These are phyloP conservation scores for Galagoides demidoff DNA, from an alignment of 2,797 vertebrate species.

Conservation along the genomic window DNA sequence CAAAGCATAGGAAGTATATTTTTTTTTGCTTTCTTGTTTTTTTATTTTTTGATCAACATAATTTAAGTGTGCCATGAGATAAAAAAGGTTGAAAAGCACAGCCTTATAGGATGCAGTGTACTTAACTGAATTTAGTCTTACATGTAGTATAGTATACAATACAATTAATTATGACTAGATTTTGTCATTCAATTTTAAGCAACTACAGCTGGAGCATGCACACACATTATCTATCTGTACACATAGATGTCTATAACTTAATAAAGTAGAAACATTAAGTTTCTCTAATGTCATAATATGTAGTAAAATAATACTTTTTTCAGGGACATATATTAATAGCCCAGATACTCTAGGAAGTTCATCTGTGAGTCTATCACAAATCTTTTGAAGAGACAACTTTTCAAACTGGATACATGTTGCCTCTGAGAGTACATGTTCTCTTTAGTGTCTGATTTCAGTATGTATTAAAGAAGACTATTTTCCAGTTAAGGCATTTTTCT, in stretches of 20 bases:
- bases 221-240: not conserved
- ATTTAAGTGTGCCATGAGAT: too few species aligned
- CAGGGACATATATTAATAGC: not conserved
- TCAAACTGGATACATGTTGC: not conserved
- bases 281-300: not conserved
- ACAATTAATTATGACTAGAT: not conserved
- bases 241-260: not conserved
- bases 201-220: not conserved
- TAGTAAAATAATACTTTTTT: not conserved
- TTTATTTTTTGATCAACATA: too few species aligned
- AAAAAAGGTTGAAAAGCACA: too few species aligned
- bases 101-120: not conserved
- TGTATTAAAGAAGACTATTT: not conserved
- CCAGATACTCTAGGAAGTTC: not conserved
- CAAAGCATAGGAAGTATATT: too few species aligned
- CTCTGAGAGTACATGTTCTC: not conserved
- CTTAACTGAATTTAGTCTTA: not conserved
- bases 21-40: too few species aligned
- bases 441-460: not conserved
- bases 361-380: not conserved
- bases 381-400: slow-evolving; percentile 24
- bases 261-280: not conserved
- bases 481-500: not conserved
- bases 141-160: not conserved
- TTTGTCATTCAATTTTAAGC: not conserved